phyloP scores from a whole-genome alignment of 2,888 invertebrate species.

The Heliconius ismenius region DNA sequence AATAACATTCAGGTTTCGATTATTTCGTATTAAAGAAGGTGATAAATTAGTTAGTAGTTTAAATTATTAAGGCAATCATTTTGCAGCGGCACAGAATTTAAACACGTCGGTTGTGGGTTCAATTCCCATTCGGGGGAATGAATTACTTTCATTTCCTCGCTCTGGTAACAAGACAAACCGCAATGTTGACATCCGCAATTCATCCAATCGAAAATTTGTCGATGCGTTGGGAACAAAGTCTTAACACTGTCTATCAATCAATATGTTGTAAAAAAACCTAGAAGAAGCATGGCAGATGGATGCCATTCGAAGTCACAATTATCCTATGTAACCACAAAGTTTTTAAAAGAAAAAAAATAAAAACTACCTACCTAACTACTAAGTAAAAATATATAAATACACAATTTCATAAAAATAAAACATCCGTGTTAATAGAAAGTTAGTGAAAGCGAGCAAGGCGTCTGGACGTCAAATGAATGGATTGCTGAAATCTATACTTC shows the following conservation, averaged over 20 bases:
- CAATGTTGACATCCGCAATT: neutral
- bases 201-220: neutral
- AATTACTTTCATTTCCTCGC: neutral
- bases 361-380: neutral
- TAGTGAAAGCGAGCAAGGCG: slow-evolving; percentile 38
- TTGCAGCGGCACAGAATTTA: neutral
- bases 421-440: slow-evolving; percentile 38
- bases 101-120: neutral
- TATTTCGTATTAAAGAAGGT: neutral
- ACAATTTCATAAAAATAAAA: slow-evolving; percentile 15
- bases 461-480: slow-evolving; percentile 26
- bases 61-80: no score
- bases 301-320: no score
- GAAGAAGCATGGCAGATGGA: no score
- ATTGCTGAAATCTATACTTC: slow-evolving; percentile 16
- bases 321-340: no score
- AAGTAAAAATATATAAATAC: neutral
- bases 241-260: neutral
- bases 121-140: neutral
- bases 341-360: no score
- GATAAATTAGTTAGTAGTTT: neutral
- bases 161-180: no score
- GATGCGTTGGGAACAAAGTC: neutral
- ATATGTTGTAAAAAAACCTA: no score
- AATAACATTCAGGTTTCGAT: neutral